Percentiles rank a stretch among this genome's conserved stretches.
phyloP scores from a whole-genome alignment of 2,113 vertebrate species.

The Dromas ardeola region DNA sequence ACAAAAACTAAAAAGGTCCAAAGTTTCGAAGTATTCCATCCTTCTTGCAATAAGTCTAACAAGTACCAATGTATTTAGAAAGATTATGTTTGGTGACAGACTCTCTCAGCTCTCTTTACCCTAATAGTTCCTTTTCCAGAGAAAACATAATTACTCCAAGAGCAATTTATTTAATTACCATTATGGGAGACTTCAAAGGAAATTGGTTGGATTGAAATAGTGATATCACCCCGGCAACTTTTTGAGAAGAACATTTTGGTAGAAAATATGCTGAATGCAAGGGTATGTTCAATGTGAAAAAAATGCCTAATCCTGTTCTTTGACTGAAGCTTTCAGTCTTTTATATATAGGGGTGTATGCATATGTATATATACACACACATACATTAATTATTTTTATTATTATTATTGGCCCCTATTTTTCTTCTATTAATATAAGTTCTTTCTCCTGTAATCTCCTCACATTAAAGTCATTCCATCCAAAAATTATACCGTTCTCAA shows the following conservation, averaged over 20 bases:
- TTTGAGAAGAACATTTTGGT: background rate
- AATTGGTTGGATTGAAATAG: conserved; percentile 27
- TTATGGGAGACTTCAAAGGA: conserved; percentile 34
- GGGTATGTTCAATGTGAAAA: background rate
- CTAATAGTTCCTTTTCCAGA: background rate
- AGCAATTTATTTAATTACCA: conserved; percentile 51
- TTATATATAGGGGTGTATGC: background rate
- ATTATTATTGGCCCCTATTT: background rate
- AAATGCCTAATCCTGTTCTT: background rate
- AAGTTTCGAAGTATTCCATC: background rate
- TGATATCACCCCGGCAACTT: background rate
- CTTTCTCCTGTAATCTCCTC: background rate
- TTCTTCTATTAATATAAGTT: background rate
- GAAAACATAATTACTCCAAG: background rate
- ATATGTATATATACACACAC: background rate
- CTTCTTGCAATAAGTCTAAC: background rate
- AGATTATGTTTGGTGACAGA: conserved; percentile 19
- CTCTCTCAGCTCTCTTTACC: background rate
- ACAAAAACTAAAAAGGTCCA: background rate
- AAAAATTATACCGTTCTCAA: background rate
- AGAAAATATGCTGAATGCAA: background rate
- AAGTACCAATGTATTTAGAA: background rate
- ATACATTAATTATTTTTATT: background rate
- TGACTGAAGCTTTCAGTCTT: background rate
- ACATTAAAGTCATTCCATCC: background rate